These are phyloP conservation scores for Epicampocera succincta DNA, from an alignment of 2,888 invertebrate species.

Conservation along the genomic window DNA sequence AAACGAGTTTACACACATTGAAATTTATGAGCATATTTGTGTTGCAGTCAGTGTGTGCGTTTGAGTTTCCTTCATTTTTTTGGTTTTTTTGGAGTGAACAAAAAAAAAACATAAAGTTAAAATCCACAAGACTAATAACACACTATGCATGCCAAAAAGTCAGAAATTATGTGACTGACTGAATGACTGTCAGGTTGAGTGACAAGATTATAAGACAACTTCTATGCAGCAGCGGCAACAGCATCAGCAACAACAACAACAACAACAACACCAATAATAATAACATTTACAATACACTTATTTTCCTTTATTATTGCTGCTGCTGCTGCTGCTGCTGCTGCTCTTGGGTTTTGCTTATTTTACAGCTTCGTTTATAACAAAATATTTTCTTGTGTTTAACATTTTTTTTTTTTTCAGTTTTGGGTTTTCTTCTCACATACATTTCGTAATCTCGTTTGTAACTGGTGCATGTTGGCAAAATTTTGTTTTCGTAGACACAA, in stretches of 20 bases:
- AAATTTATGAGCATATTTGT: conserved; percentile 36
- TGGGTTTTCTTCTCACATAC: conserved; percentile 2
- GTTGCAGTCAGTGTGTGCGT: conserved; percentile 25
- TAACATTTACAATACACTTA: conserved; percentile 23
- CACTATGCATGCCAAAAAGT: conserved; percentile 65
- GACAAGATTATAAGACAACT: conserved; percentile 67
- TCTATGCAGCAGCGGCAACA: conserved; percentile 28
- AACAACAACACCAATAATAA: conserved; percentile 11
- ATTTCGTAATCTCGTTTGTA: conserved; percentile 27
- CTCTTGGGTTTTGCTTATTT: conserved; percentile 18
- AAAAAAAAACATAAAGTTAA: conserved; percentile 43
- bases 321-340: conserved; percentile 34
- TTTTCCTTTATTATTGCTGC: conserved; percentile 10
- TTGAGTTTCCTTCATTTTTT: background rate
- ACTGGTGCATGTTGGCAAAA: background rate
- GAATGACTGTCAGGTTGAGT: conserved; percentile 64
- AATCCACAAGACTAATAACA: conserved; percentile 68
- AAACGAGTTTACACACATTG: background rate
- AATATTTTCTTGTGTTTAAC: conserved; percentile 60
- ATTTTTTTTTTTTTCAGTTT: conserved; percentile 27
- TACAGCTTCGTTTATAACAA: conserved; percentile 43
- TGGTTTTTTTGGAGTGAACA: background rate
- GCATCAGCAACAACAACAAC: conserved; percentile 22
- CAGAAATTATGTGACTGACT: conserved; percentile 67
- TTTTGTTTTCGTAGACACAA: background rate